Conservation (phyloP, 1,140 invertebrate genomes). For the Thaumatotibia leucotreta region DNA sequence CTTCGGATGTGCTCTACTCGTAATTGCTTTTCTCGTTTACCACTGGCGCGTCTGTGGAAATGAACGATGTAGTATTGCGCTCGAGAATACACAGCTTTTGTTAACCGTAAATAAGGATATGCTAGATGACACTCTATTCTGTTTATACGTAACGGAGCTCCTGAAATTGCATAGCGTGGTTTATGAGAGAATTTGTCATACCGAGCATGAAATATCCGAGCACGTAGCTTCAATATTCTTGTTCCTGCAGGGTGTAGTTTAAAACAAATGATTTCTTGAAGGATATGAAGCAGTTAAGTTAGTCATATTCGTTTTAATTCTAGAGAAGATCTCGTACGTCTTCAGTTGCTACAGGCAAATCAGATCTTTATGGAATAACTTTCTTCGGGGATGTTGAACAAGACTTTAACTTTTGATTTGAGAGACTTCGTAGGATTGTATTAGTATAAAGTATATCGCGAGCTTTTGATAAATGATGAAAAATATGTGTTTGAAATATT, state of each 20-base stretch:
- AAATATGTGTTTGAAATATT: too few relatives aligned
- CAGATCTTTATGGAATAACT: background rate
- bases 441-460: too few relatives aligned
- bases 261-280: background rate
- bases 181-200: background rate
- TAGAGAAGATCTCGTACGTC: background rate
- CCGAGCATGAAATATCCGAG: background rate
- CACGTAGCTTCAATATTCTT: background rate
- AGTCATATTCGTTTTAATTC: too few relatives aligned
- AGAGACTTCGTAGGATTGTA: too few relatives aligned
- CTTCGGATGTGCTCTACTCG: background rate
- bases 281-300: too few relatives aligned
- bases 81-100: constrained; percentile 3
- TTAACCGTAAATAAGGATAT: constrained; percentile 5
- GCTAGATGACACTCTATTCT: background rate
- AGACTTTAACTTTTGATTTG: too few relatives aligned
- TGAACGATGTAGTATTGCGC: constrained; percentile 6
- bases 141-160: background rate
- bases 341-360: background rate
- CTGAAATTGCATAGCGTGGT: constrained; percentile 6
- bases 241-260: background rate
- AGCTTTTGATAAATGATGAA: too few relatives aligned
- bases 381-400: too few relatives aligned
- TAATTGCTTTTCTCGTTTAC: constrained; percentile 11
- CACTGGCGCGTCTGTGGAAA: background rate